Evolutionary conservation across 2,888 invertebrate genomes (phyloP), one percentile per base, ranked within the genome.

Genomic region (Conops quadrifasciatus): DNA sequence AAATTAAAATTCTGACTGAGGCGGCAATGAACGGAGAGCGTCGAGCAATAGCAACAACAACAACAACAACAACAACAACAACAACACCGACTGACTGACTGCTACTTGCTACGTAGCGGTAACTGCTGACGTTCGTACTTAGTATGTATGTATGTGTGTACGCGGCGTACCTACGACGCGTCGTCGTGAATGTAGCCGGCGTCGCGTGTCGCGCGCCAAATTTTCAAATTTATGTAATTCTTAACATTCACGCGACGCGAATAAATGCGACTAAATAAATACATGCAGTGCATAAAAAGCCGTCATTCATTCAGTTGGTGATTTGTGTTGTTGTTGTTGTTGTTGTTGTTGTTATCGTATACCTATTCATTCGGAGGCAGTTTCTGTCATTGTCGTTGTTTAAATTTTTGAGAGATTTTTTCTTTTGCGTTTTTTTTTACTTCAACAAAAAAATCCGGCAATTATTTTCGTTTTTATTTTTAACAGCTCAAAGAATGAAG

Each of bases 1-100:
- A 86, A 86, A 86, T 86, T 86, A 86, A 86, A 86, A 84, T 82
- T 84, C 84, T 81, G 84, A 84, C 84, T 82, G 84, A 82, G 82
- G 83, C 82, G 82, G 83, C 82, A 83, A 83, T 83, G 82, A 83
- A 83, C 81, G 82, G 78, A 80, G 80, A 21, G 30, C 66, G 30
- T 21, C 59, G 74, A 77, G 75, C 75, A 72, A 74, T 58, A 69
- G 71, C 74, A 16, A 74, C 72, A 77, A 73, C 71, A 15, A 62
- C 24, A 73, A 58, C 64, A 21, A 56, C 53, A 49, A 65, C n/a
- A 30, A 21, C 47, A 58, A 70, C 66, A 62, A 71, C 53, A 70
- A 51, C 15, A 62, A 63, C n/a, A n/a, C n/a, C n/a, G n/a, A n/a
- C n/a, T n/a, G n/a, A n/a, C n/a, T n/a, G n/a, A n/a, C n/a, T n/a